Conservation (phyloP, 2,797 vertebrate genomes). For the Eurystomus glaucurus region DNA sequence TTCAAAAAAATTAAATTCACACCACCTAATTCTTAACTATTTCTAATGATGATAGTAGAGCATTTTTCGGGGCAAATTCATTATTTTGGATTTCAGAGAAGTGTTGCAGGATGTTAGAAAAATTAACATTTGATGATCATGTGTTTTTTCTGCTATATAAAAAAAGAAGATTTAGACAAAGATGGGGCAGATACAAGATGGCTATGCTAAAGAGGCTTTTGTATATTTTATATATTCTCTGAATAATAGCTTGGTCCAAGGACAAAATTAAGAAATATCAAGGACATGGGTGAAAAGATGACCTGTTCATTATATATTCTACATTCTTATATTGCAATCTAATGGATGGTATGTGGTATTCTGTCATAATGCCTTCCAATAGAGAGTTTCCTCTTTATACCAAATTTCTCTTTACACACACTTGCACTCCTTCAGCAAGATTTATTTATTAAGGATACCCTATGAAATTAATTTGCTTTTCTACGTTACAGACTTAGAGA, state of each 20-base stretch:
- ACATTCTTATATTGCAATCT: not conserved
- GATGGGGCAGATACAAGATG: accelerated
- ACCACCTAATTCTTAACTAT: not conserved
- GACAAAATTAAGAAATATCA: not conserved
- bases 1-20: not conserved
- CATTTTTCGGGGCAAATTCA: not conserved
- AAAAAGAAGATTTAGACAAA: not conserved
- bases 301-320: not conserved
- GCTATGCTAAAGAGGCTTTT: not conserved
- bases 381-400: not conserved
- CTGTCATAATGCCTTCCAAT: not conserved
- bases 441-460: not conserved
- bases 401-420: not conserved
- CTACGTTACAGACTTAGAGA: not conserved
- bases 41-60: not conserved
- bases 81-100: not conserved
- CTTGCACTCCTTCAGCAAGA: not conserved
- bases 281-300: not conserved
- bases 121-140: not conserved
- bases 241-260: not conserved
- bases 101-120: not conserved
- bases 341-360: not conserved
- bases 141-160: not conserved
- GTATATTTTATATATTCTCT: not conserved
- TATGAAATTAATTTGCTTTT: not conserved